These are phyloP conservation scores for Atherinomorus stipes DNA, from an alignment of 2,113 vertebrate genomes.

Conservation along the genomic window DNA sequence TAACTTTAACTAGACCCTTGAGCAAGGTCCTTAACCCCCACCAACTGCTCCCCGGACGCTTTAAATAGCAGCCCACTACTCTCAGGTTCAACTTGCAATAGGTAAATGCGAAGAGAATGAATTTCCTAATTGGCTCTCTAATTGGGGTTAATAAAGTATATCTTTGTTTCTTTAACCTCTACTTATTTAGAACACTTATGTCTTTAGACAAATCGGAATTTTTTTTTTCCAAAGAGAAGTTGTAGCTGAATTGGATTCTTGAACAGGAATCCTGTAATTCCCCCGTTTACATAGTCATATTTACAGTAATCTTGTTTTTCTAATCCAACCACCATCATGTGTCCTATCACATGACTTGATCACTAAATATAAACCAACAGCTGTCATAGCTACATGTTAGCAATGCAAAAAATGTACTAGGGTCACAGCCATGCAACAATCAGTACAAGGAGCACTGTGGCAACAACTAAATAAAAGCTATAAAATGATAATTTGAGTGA, in stretches of 20 bases:
- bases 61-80: too few species aligned
- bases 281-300: background rate
- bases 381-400: background rate
- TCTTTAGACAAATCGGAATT: too few species aligned
- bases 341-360: background rate
- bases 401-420: background rate
- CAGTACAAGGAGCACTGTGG: background rate
- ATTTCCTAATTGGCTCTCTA: too few species aligned
- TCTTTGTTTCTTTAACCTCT: too few species aligned
- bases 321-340: background rate
- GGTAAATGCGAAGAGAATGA: too few species aligned
- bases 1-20: too few species aligned
- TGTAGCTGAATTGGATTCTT: background rate
- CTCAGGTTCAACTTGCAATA: too few species aligned
- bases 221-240: too few species aligned
- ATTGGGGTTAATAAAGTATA: too few species aligned
- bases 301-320: constrained; percentile 3
- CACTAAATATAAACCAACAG: background rate
- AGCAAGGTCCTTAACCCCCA: too few species aligned
- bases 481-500: background rate
- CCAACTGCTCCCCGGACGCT: too few species aligned
- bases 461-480: background rate
- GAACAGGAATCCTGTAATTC: background rate
- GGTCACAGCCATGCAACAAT: background rate
- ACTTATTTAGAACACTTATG: too few species aligned